Evolutionary conservation across 35 echinoderm and acorn worm species (phyloP).

Genomic region (Lytechinus pictus): DNA sequence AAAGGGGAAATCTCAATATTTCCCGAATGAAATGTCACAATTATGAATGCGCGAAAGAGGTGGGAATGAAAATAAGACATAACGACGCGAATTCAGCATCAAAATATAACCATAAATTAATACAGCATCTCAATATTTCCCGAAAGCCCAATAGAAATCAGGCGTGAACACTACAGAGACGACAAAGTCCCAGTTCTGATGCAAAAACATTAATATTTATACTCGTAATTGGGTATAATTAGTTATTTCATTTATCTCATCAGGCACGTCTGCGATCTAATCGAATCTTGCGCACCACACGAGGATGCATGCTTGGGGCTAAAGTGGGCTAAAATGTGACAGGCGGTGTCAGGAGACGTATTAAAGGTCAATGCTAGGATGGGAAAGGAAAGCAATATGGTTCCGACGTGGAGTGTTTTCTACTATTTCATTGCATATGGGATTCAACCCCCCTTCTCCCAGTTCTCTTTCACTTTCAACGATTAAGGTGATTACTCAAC

Average conservation of each 20-base stretch:
- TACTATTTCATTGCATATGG: background rate
- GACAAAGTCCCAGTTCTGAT: background rate
- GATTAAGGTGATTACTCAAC: background rate
- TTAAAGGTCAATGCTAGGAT: background rate
- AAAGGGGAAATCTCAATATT: too few relatives aligned
- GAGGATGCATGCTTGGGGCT: conserved; percentile 15
- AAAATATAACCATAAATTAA: too few relatives aligned
- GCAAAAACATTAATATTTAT: background rate
- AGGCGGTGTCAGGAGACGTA: background rate
- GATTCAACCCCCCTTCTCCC: background rate
- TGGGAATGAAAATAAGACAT: too few relatives aligned
- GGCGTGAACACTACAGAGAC: background rate
- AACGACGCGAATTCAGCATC: background rate
- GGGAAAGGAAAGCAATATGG: background rate
- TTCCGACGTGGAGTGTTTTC: background rate
- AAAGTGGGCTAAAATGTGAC: background rate
- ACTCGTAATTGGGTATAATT: background rate
- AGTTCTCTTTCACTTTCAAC: background rate
- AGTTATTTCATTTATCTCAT: conserved; percentile 20
- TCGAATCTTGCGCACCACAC: background rate
- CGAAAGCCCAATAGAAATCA: background rate
- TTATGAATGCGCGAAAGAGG: too few relatives aligned
- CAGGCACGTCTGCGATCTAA: background rate
- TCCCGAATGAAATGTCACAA: too few relatives aligned
- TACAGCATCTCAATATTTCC: background rate